Evolutionary conservation across 1,140 invertebrate species (phyloP), one percentile per base, ranked within the genome.

Genomic region (Octopus sinensis): DNA sequence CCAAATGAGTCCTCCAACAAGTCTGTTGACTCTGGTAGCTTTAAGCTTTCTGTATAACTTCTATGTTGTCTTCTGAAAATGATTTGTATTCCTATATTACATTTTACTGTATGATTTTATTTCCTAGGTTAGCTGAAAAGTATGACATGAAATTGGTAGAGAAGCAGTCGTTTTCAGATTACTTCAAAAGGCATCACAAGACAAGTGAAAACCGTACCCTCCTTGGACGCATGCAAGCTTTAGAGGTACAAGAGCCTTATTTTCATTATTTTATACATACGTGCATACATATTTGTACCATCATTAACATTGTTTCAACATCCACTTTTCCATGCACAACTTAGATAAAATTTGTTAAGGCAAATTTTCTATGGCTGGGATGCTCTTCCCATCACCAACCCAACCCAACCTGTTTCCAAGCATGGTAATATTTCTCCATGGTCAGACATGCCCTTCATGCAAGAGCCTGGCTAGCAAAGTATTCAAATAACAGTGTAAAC

Each of bases 91-190:
- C 10, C 4, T 54, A 71, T 23, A 43, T n/a, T 56, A n/a, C 17
- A 62, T 12, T 62, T 77, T 76, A 51, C 52, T 17, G 51, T 78
- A 6, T 53, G 71, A 68, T 79, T 78, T 76, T 80, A 76, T 84
- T 80, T 84, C 82, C 86, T 84, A 94, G 93, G 90, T 91, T 99
- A 85, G 96, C 96, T 62, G 91, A 93, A 79, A 95, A 96, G 84
- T 94, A 93, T 92, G 95, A 94, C 5, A 92, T 99, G 82, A 94
- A 97, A 88, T 92, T 97, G 83, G 89, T 96, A 2, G 93, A 92
- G 78, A 93, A 93, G 85, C 93, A 93, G 83, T 92, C 93, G 76
- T 98, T 99, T 92, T 93, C 94, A 76, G 94, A 96, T 54, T 97
- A 94, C 90, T 97, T 94, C 90, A 91, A 94, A 83, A 92, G 94